Evolutionary conservation across 2,113 vertebrate genomes (phyloP).

Genomic region (Leptocoma aspasia): DNA sequence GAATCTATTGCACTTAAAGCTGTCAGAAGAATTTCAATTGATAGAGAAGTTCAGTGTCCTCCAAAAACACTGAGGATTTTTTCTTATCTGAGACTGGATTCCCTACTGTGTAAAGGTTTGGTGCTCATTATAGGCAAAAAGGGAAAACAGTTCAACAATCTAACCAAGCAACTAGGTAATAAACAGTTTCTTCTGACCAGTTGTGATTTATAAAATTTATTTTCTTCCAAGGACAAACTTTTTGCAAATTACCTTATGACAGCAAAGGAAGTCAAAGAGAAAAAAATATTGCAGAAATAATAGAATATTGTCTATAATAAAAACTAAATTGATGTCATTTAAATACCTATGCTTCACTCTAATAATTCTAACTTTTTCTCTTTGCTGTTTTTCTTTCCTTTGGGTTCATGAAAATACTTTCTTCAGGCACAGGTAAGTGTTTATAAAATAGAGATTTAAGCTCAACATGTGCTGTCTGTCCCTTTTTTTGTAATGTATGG

Average conservation of each 20-base stretch:
- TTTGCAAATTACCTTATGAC: not conserved
- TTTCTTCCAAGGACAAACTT: not conserved
- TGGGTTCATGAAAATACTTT: constrained; percentile 5
- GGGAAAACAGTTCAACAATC: not conserved
- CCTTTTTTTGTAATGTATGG: not conserved
- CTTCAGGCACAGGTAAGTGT: constrained; percentile 77
- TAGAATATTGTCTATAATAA: not conserved
- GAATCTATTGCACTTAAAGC: not conserved
- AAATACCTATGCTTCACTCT: not conserved
- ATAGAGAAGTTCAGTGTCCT: not conserved
- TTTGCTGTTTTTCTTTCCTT: not conserved
- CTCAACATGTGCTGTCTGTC: not conserved
- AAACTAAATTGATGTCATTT: not conserved
- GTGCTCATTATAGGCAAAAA: not conserved
- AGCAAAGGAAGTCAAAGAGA: not conserved
- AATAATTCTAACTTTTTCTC: constrained; percentile 16
- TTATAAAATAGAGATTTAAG: not conserved
- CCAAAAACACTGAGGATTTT: not conserved
- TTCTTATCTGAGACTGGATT: not conserved
- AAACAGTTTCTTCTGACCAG: not conserved
- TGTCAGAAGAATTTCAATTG: not conserved
- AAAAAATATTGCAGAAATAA: not conserved
- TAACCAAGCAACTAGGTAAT: not conserved
- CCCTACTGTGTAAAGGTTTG: not conserved
- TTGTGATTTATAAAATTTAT: not conserved